phyloP scores from a whole-genome alignment of 1,140 invertebrate species.

The Eciton burchellii region DNA sequence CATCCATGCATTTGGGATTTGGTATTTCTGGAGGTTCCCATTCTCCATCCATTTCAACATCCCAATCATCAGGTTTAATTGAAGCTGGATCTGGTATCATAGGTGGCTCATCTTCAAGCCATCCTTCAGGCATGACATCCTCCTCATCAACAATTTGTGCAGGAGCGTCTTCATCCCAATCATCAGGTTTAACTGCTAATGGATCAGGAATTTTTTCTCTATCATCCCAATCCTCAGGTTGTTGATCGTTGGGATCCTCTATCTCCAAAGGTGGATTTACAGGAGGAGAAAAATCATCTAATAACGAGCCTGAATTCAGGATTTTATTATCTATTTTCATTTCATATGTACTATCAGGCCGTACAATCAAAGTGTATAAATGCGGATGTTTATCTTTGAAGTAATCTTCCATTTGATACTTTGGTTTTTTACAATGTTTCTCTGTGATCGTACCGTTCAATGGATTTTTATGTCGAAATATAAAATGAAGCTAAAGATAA shows the following conservation, averaged over 20 bases:
- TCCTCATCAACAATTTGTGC: slow-evolving; percentile 95
- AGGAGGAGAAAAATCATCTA: slow-evolving; percentile 96
- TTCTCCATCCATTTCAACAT: slow-evolving; percentile 98
- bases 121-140: slow-evolving; percentile 95
- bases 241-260: slow-evolving; percentile 96
- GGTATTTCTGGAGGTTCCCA: slow-evolving; percentile 98
- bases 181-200: slow-evolving; percentile 94
- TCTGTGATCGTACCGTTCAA: slow-evolving; percentile 95
- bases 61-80: slow-evolving; percentile 97
- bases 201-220: slow-evolving; percentile 97
- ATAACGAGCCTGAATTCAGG: slow-evolving; percentile 93
- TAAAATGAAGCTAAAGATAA: slow-evolving; percentile 94
- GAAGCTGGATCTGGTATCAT: slow-evolving; percentile 96
- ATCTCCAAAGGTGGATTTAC: slow-evolving; percentile 98
- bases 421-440: slow-evolving; percentile 96
- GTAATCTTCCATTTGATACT: slow-evolving; percentile 93
- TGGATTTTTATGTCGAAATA: slow-evolving; percentile 98
- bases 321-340: slow-evolving; percentile 91
- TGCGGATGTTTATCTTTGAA: slow-evolving; percentile 98
- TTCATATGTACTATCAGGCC: slow-evolving; percentile 94
- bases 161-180: slow-evolving; percentile 98
- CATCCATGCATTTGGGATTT: slow-evolving; percentile 95
- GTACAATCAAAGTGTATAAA: slow-evolving; percentile 95
- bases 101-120: slow-evolving; percentile 97
- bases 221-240: slow-evolving; percentile 98